A percentile compares a stretch with the other conserved stretches of the same genome.
Conservation (phyloP, 2,797 vertebrate genomes). For the Peromyscus melanophrys region DNA sequence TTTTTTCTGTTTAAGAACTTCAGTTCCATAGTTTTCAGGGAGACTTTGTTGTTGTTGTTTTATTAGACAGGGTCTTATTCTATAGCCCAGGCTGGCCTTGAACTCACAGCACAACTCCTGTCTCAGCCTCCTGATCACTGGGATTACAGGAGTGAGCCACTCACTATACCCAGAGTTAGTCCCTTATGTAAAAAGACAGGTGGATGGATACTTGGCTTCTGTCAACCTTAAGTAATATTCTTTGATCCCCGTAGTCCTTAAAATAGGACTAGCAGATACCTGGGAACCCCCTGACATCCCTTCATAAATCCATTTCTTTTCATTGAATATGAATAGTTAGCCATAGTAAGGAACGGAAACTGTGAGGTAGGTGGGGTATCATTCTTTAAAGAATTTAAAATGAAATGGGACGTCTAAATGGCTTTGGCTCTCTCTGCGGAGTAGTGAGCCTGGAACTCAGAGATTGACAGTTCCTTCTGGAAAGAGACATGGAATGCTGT, state of each 20-base stretch:
- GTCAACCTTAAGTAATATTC: constrained; percentile 11
- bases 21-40: not conserved
- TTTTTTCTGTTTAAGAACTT: constrained; percentile 16
- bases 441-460: not conserved
- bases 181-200: not conserved
- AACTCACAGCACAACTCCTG: not conserved
- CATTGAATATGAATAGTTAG: not conserved
- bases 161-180: not conserved
- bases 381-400: constrained; percentile 32
- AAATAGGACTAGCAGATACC: not conserved
- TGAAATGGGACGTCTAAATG: not conserved
- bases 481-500: constrained; percentile 36
- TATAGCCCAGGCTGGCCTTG: not conserved
- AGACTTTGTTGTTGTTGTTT: not conserved
- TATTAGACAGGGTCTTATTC: not conserved
- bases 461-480: constrained; percentile 19
- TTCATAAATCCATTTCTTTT: not conserved
- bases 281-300: not conserved
- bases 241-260: not conserved
- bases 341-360: not conserved
- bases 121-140: not conserved
- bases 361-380: not conserved
- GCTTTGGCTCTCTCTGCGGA: constrained; percentile 28
- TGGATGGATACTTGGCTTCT: not conserved
- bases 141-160: not conserved